Evolutionary conservation across 2,888 invertebrate genomes (phyloP).

Genomic region (Polymixis flavicincta): DNA sequence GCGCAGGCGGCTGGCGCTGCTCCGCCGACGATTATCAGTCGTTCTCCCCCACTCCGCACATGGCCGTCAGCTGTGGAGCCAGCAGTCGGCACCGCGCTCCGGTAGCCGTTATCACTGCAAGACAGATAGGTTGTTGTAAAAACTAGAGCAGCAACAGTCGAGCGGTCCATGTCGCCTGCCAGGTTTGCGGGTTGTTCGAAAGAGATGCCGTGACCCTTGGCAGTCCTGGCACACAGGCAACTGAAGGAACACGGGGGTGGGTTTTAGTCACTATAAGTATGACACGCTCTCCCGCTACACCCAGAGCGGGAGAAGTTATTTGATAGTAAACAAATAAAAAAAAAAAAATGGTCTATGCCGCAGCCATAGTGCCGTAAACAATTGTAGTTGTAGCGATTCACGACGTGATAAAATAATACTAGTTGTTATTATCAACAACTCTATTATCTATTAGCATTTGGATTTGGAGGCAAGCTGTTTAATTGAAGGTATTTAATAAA

Average conservation of each 20-base stretch:
- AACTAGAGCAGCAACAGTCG: conserved; percentile 28
- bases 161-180: conserved; percentile 33
- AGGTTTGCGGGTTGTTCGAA: too few relatives aligned
- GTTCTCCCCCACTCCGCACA: conserved; percentile 81
- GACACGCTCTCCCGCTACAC: too few relatives aligned
- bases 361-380: conserved; percentile 36
- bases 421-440: conserved; percentile 17
- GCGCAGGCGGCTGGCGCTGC: conserved; percentile 63
- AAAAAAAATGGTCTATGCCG: neutral
- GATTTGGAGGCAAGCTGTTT: neutral
- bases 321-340: too few relatives aligned
- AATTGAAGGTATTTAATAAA: conserved; percentile 2
- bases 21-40: conserved; percentile 79
- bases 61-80: conserved; percentile 69
- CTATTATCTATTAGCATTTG: conserved; percentile 25
- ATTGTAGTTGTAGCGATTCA: conserved; percentile 18
- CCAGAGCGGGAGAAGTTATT: too few relatives aligned
- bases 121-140: conserved; percentile 40
- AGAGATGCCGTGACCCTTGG: too few relatives aligned
- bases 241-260: too few relatives aligned
- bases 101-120: conserved; percentile 58
- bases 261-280: too few relatives aligned
- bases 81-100: conserved; percentile 37
- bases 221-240: too few relatives aligned
- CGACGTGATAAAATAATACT: conserved; percentile 24